A percentile compares a stretch with the other conserved stretches of the same genome.
phyloP scores from a whole-genome alignment of 2,113 vertebrate genomes.

The Ibidorhyncha struthersii region DNA sequence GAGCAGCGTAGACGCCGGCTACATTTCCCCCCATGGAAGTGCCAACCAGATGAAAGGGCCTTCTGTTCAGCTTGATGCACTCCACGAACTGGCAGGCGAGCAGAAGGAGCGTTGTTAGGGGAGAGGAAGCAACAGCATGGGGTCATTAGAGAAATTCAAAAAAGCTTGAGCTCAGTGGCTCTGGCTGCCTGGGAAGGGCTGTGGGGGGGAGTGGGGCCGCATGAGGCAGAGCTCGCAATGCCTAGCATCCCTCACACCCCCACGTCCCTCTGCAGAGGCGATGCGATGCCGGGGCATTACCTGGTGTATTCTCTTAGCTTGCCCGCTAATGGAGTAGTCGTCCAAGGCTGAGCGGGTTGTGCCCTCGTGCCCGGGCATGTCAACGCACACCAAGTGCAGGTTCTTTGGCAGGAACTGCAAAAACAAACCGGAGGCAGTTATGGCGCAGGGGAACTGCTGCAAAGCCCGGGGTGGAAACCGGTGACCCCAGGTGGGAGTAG shows the following conservation, averaged over 20 bases:
- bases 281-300: conserved; percentile 56
- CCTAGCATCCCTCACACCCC: background rate
- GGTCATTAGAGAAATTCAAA: background rate
- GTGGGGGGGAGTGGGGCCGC: rapidly evolving
- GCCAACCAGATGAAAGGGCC: conserved; percentile 91
- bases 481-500: rapidly evolving
- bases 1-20: conserved; percentile 90
- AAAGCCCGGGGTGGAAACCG: background rate
- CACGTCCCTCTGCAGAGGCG: background rate
- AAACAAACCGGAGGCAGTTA: conserved; percentile 1
- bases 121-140: background rate
- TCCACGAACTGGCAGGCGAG: conserved; percentile 87
- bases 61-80: conserved; percentile 86
- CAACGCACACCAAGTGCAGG: conserved; percentile 89
- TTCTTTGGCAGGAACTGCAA: conserved; percentile 85
- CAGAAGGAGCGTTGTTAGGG: conserved; percentile 1
- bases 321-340: conserved; percentile 90
- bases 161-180: background rate
- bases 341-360: conserved; percentile 85
- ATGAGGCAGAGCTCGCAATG: rapidly evolving
- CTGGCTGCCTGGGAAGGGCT: background rate
- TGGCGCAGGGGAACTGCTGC: background rate
- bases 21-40: conserved; percentile 94
- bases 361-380: conserved; percentile 94
- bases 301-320: conserved; percentile 91